Base-by-base conservation (phyloP, 2,888 invertebrate genomes). In the Trimorus sp. region DNA sequence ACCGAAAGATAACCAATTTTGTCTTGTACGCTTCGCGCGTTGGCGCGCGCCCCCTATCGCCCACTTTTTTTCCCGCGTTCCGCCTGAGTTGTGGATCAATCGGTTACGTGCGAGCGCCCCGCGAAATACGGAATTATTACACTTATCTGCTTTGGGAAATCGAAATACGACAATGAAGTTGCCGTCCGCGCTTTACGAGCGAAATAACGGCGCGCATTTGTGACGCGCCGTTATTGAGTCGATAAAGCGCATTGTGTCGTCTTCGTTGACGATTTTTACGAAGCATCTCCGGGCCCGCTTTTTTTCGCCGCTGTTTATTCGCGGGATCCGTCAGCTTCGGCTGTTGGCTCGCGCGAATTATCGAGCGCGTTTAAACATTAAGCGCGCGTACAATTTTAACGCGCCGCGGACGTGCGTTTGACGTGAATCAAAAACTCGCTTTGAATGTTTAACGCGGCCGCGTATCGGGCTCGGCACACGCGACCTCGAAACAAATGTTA, bases 1-100 rank as follows among this genome's bases (percentile, higher is more conserved):
- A 84, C 82, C 83, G 84, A n/a, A n/a, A n/a, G n/a, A n/a, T n/a
- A n/a, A n/a, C n/a, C n/a, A n/a, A n/a, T n/a, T n/a, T n/a, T n/a
- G n/a, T n/a, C n/a, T n/a, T n/a, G n/a, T n/a, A n/a, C n/a, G n/a
- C n/a, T n/a, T n/a, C n/a, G n/a, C n/a, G n/a, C n/a, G n/a, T n/a
- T n/a, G n/a, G n/a, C n/a, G n/a, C 26, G 26, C 26, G 26, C 26
- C 26, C 26, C 80, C 83, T 81, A 84, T 84, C 83, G 80, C 81
- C 81, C 66, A 54, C 76, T 79, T 76, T 69, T 71, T 71, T 71
- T 53, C 71, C 42, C 71, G 48, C 70, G 53, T 70, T 65, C 49
- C 60, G 48, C 38, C 66, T 63, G 70, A 76, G 71, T 76, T 76
- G 80, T 80, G 65, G 80, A 70, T 60, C 70, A 59, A 80, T 81